Conservation (phyloP, 2,113 vertebrate genomes). For the Vulpes vulpes region DNA sequence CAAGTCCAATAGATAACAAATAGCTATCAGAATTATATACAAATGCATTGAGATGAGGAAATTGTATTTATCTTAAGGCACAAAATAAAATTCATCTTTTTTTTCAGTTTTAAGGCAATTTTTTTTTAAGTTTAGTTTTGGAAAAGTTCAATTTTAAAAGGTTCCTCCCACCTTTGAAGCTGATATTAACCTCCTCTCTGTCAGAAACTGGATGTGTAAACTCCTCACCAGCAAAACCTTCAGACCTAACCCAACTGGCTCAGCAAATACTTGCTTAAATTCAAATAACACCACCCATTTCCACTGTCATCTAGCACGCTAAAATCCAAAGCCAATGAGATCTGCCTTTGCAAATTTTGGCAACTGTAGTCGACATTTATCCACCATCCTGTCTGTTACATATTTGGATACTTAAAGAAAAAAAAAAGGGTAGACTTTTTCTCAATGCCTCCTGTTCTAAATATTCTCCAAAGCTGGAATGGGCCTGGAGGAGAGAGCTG, state of each 20-base stretch:
- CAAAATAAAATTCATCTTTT: conserved; percentile 45
- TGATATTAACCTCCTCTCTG: neutral
- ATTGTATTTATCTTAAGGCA: neutral
- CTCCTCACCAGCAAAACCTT: neutral
- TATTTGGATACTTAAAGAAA: neutral
- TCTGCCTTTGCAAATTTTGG: conserved; percentile 54
- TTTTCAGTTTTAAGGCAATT: neutral
- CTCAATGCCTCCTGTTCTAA: neutral
- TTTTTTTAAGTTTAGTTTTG: neutral
- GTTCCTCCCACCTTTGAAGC: neutral
- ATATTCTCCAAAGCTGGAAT: neutral
- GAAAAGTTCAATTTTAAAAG: neutral
- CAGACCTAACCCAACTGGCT: neutral
- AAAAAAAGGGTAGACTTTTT: neutral
- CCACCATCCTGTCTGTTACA: conserved; percentile 46
- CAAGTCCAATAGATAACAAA: conserved; percentile 41
- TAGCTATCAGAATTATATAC: neutral
- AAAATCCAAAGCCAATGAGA: conserved; percentile 33
- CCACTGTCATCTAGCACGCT: neutral
- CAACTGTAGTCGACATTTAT: conserved; percentile 22
- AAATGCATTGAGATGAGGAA: neutral
- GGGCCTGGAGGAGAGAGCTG: neutral
- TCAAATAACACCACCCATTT: neutral
- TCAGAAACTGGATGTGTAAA: neutral
- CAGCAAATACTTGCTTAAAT: conserved; percentile 28